Base-by-base conservation (phyloP, 2,888 invertebrate species). In the Unio delphinus region DNA sequence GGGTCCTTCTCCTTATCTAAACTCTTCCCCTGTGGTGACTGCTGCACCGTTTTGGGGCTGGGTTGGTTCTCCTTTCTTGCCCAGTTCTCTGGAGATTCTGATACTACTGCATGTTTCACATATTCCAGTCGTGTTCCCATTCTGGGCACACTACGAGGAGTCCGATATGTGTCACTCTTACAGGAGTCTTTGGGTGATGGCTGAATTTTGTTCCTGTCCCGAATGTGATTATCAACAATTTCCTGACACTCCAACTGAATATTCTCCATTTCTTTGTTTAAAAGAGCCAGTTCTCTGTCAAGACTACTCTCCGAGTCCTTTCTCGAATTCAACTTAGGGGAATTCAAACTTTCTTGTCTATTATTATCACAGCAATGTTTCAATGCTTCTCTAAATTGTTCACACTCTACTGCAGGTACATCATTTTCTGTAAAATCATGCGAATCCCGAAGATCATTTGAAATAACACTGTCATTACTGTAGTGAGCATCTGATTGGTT, bases 241-340 rank as follows among this genome's bases (percentile, higher is more conserved):
- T 90, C 87, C 73, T 91, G 90, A 84, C 92, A 92, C 74, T 92
- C 91, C 72, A 92, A 82, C 75, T 92, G 92, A 73, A 93, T 92
- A 70, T 91, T 92, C 81, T 92, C 92, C 92, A 93, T 93, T 80
- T 93, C 92, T 74, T 91, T 89, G 80, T 92, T 92, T 64, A 93
- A 88, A 79, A 91, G 89, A 34, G 91, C 91, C 73, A 93, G 90
- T 86, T 93, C 92, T 64, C 91, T 88, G 80, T 92, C 92, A 54
- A 92, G 80, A 81, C 86, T 88, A 71, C 84, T 84, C 66, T 86
- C 86, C 26, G 88, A 88, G 73, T 84, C 82, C 69, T 82, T 86
- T 68, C 83, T 76, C 59, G 74, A 62, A 54, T 70, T 78, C 59
- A 71, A 70, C 64, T 83, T 80, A 0, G 82, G 83, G 18, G 81